Conservation (phyloP, 2,888 invertebrate species). For the Minunthozetes semirufus region DNA sequence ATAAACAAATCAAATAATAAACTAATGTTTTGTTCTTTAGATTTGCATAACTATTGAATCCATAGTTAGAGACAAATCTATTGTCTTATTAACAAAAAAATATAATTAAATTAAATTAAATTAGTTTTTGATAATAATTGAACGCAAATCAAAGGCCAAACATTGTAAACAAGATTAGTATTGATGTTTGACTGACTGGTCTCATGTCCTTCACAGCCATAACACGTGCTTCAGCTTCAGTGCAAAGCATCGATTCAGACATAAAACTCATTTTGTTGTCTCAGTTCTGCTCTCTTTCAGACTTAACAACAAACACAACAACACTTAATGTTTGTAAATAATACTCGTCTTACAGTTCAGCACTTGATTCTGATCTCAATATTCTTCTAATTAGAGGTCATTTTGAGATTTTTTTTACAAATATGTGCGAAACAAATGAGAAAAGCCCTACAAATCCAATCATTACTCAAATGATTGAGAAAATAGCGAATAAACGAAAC, state of each 20-base stretch:
- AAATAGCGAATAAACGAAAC: conserved; percentile 2
- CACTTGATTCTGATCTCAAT: background rate
- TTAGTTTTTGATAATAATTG: background rate
- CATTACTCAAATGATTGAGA: background rate
- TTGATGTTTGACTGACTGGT: background rate
- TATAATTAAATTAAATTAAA: background rate
- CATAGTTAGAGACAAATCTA: no score
- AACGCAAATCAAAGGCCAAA: background rate
- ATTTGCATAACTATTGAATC: no score
- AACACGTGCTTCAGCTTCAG: conserved; percentile 28
- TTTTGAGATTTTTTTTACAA: background rate
- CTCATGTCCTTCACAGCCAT: conserved; percentile 13
- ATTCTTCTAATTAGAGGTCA: background rate
- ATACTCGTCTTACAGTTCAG: background rate
- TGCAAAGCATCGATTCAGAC: background rate
- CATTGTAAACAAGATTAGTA: background rate
- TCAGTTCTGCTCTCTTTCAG: background rate
- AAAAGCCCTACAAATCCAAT: background rate
- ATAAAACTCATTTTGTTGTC: no score
- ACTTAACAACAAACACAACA: background rate
- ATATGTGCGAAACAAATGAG: background rate
- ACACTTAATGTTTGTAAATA: background rate
- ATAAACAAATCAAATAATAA: no score
- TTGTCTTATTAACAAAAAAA: no score
- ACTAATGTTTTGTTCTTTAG: no score